Evolutionary conservation across 2,797 vertebrate genomes (phyloP).

Genomic region (Hypotaenidia okinawae): DNA sequence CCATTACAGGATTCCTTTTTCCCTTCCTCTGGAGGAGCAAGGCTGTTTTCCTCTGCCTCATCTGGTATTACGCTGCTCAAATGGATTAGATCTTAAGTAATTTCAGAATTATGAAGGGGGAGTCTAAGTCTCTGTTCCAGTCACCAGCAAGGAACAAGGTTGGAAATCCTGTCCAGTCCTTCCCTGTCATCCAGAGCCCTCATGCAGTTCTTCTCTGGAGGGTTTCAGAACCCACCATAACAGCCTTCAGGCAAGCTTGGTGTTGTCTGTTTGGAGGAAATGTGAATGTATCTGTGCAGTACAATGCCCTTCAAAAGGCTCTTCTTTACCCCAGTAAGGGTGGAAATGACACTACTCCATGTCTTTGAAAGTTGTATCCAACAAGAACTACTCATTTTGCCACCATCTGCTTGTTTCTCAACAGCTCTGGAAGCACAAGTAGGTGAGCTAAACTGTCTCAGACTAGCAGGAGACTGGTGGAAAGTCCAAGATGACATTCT

Average conservation of each 20-base stretch:
- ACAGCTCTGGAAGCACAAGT: neutral
- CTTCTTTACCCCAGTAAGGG: neutral
- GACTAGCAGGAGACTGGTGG: neutral
- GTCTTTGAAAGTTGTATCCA: neutral
- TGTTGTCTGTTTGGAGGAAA: neutral
- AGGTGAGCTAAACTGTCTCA: neutral
- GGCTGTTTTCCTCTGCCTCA: neutral
- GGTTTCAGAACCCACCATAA: neutral
- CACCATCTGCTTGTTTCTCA: neutral
- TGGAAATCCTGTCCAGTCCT: neutral
- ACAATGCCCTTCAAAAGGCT: neutral
- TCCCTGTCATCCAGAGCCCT: neutral
- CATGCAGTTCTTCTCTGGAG: neutral
- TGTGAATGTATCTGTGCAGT: neutral
- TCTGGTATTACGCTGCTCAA: neutral
- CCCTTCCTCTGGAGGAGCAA: neutral
- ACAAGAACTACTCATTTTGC: neutral
- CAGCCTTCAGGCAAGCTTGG: neutral
- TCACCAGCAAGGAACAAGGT: neutral
- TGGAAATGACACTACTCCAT: neutral
- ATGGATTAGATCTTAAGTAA: fast-evolving
- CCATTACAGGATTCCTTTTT: neutral
- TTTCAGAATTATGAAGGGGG: neutral
- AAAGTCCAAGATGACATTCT: neutral
- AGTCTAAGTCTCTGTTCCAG: neutral